Base-by-base conservation (phyloP, 2,113 vertebrate species). In the Dromaius novaehollandiae region DNA sequence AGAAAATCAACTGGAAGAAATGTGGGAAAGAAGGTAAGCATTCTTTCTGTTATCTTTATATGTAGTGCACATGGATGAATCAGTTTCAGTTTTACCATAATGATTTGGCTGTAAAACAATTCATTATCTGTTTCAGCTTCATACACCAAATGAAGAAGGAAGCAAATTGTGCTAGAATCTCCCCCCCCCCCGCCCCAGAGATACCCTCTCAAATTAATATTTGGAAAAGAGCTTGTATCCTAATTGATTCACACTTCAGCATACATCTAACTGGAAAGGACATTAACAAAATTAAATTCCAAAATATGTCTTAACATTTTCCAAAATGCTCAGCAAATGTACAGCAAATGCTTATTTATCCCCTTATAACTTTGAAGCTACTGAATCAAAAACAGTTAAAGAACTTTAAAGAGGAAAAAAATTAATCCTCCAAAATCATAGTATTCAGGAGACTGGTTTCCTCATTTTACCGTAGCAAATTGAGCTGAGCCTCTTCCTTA, bases 1-100 rank as follows among this genome's bases (percentile, higher is more conserved):
- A 84, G 30, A 68, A 36, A 9, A 64, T 73, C 5, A 68, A 71
- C 3, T 10, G 60, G 34, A 48, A 65, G 5, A 71, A 65, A 60
- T 58, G 10, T 26, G 36, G 73, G 20, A 69, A 87, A 84, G 19
- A 28, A 80, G 71, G 2, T 3, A 71, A 64, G 4, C 0, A 0
- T 60, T 68, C 50, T 66, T 92, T 12, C 30, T 70, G 36, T 50
- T 74, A 19, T 21, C n/a, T 73, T 84, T 46, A 3, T 25, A 26
- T 26, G 17, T 50, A 65, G 9, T 8, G 4, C 32, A 40, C 10
- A 48, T 80, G 8, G 7, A 69, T 61, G 9, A 40, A 66, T 66
- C n/a, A 36, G 28, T 63, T 58, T 76, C 12, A 61, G 44, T 83
- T 77, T 55, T 86, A 74, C 18, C 5, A 2, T 42, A 65, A 53